A percentile compares a stretch with the other conserved stretches of the same genome.
These are phyloP conservation scores for Nycticebus coucang DNA, from an alignment of 2,113 vertebrate species.

Conservation along the genomic window DNA sequence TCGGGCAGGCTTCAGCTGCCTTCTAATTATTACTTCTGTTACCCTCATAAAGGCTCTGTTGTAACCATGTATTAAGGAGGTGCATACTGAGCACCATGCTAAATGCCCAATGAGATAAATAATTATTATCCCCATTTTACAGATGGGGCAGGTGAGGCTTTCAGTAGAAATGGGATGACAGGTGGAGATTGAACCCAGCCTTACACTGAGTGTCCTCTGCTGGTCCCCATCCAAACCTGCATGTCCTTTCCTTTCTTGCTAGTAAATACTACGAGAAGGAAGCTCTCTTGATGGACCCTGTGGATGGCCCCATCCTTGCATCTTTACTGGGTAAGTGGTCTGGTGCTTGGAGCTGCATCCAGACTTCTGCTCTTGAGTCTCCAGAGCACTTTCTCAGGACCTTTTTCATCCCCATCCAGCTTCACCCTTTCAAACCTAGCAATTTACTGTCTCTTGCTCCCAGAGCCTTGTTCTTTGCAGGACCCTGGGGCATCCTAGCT, in stretches of 20 bases:
- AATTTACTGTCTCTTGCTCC: neutral
- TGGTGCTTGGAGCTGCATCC: neutral
- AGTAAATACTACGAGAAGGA: constrained; percentile 99
- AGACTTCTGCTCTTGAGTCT: neutral
- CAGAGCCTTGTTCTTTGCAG: neutral
- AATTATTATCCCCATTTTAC: neutral
- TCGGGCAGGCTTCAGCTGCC: too few relatives aligned
- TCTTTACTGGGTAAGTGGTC: constrained; percentile 92
- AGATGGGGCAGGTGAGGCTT: neutral
- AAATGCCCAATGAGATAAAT: neutral
- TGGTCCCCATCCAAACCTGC: neutral
- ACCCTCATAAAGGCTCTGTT: neutral
- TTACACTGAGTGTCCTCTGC: neutral
- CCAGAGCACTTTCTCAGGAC: neutral
- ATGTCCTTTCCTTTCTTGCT: constrained; percentile 70
- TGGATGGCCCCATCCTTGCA: constrained; percentile 96
- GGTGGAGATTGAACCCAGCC: neutral
- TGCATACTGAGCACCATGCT: accelerated
- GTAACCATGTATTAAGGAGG: neutral
- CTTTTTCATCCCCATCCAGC: neutral
- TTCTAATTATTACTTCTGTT: neutral
- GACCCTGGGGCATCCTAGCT: neutral
- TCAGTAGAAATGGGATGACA: neutral
- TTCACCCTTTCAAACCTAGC: neutral
- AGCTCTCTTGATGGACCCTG: constrained; percentile 96